Base-by-base conservation (phyloP, 64 coral and sea anemone genomes). In the Montipora cactus region DNA sequence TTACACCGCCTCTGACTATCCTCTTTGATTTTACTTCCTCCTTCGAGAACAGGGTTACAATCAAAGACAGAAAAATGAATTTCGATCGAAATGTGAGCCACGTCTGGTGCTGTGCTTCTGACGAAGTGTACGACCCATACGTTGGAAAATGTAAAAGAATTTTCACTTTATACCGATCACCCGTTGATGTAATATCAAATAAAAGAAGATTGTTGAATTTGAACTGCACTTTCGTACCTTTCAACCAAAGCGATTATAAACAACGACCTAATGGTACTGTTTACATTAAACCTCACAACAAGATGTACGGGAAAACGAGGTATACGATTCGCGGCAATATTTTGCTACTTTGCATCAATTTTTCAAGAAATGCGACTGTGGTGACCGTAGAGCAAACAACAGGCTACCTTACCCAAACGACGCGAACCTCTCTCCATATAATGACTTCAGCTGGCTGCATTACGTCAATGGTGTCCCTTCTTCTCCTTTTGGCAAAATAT, bases 401-500 rank as follows among this genome's bases (percentile, higher is more conserved):
- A 5, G 5, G 44, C 13, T 49, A 21, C 5, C 13, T 61, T 1
- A 37, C 28, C 28, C 67, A 14, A 67, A 47, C 76, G 7, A 57
- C 76, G 50, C 74, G 51, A 21, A 19, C 58, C 74, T 25, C 53
- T 22, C 61, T 88, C 1, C 58, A 44, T 8, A 16, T 79, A 28
- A 51, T 94, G 12, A 89, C 84, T 8, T 88, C 47, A 19, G 25
- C 89, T 44, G 84, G 84, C 21, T 92, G 47, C n/a, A 58, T 77
- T 3, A 15, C 77, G 9, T 92, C 90, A 25, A 86, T 92, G 46
- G 4, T 86, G 14, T 83, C 69, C 10, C 50, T 92, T 15, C 5
- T 86, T 47, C 44, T 92, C 14, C 69, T 92, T n/a, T 44, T 92
- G 16, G 8, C 86, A 14, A 92, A 73, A 12, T 92, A 92, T 21